Base-by-base conservation (phyloP, 2,113 vertebrate species). In the Trematocara nigrifrons region DNA sequence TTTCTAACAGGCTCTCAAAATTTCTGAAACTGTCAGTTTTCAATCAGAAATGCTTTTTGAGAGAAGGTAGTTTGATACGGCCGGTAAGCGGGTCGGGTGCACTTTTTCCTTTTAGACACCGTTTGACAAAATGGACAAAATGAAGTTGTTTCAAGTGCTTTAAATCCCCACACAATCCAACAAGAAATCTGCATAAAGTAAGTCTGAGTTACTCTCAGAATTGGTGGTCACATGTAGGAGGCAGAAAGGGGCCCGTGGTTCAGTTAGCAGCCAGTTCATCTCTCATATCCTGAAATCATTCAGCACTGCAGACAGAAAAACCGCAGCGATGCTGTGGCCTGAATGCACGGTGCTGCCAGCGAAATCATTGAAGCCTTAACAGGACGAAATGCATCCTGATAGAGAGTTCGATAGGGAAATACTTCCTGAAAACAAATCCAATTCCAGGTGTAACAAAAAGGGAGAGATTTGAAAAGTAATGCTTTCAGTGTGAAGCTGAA, bases 401-500 rank as follows among this genome's bases (percentile, higher is more conserved):
- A 35, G 26, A 45, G 79, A 47, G 79, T 76, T 84, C 6, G 66
- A 80, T 78, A 78, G 49, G 83, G 49, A 88, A 91, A 89, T 78
- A 85, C 80, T 82, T 88, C 80, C 82, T 64, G 77, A 85, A 83
- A 91, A 81, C 71, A 5, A 90, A 89, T 89, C 56, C 29, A 84
- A 82, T 81, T 80, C 40, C 11, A 64, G 35, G 57, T 52, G 16
- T 64, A 83, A 78, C n/a, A 56, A 74, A 47, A 29, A 64, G 31
- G 33, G 20, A 77, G 42, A 82, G 33, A 80, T 86, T 38, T 78
- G 31, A 87, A 80, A 89, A 57, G 80, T 51, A 82, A 79, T 83
- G 42, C 53, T 74, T 87, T 77, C 13, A 64, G 18, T 38, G 42
- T 74, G 42, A 13, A 38, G 16, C 38, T 81, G 69, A 29, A 61